Base-by-base conservation (phyloP, 1,140 invertebrate species). In the Dendroctonus valens region DNA sequence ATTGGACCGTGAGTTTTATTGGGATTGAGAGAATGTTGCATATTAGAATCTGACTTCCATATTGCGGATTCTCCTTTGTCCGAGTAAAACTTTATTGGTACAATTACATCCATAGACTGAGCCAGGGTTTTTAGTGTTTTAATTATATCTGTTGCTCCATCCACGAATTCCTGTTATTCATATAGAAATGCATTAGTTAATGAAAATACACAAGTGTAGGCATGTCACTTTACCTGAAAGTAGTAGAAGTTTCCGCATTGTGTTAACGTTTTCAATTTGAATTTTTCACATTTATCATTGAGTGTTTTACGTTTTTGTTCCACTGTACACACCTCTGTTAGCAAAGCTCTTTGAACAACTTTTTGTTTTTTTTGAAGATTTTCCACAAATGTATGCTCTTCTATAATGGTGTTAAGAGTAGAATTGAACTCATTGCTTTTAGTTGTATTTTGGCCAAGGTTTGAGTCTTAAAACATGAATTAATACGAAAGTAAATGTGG, bases 331-430 rank as follows among this genome's bases (percentile, higher is more conserved):
- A 59, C 58, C 49, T 59, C 42, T 39, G 26, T 49, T 26, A 40
- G 5, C 5, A 59, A 26, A 14, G n/a, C 44, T 48, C 49, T 48
- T 26, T 48, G 6, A 9, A 59, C 26, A 7, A 8, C 38, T 59
- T 46, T 48, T 6, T n/a, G 42, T 9, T 15, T 46, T 37, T 59
- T 49, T 9, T 48, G 9, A n/a, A 59, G 15, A 7, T 41, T 39
- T 37, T 51, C 42, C 11, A 40, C 42, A 26, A 54, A 37, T 63
- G 37, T 51, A n/a, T 57, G 44, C 38, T 57, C 59, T 7, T 50
- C 39, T 2, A 57, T 41, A 41, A 51, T 41, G 14, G 14, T 14
- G 8, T 68, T 42, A 7, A 67, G 5, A n/a, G 14, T 26, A 2
- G 40, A 5, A 8, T 9, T 7, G n/a, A 58, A 11, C 42, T 58